Base-by-base conservation (phyloP, 2,113 vertebrate genomes). In the Oncorhynchus nerka region DNA sequence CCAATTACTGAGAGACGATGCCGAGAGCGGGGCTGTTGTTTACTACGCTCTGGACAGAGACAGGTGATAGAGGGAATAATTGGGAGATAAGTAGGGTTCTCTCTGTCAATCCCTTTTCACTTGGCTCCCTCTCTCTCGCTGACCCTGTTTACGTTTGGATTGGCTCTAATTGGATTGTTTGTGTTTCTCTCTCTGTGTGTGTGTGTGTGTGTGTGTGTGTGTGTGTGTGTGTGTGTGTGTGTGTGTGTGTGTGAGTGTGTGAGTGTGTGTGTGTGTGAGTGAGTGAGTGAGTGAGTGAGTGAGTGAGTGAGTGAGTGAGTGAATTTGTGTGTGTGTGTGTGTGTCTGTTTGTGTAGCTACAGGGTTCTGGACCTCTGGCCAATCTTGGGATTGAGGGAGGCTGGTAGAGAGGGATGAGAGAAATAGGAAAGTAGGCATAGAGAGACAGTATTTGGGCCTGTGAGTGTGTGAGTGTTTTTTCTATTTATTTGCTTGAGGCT, bases 1-100 rank as follows among this genome's bases (percentile, higher is more conserved):
- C 84, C 90, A 90, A 91, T 91, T 91, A 91, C 84, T 64, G n/a
- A 62, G 83, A 85, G 89, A 85, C 90, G 85, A 91, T 84, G 81
- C 81, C 84, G 78, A 79, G 84, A 80, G 80, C 8, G 16, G 83
- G 84, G 51, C 85, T 89, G 83, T 90, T 90, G 82, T 87, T 88
- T 91, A 88, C 86, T 78, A 78, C 85, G 83, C 81, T 84, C 69
- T 64, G 15, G 70, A 15, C 75, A 57, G 77, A 83, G 49, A 69
- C 61, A 30, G 73, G 34, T 55, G 70, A 73, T 75, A 81, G 24
- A 71, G 55, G 64, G 65, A 67, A 2, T 57, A 39, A 28, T 2
- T 55, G 64, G 30, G 61, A 80, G 66, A 30, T 68, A 68, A 76
- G 22, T 24, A 67, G 12, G 20, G 1, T 67, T 69, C 32, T 78